Conservation (phyloP, 2,888 invertebrate species). For the Agrilus biguttatus region DNA sequence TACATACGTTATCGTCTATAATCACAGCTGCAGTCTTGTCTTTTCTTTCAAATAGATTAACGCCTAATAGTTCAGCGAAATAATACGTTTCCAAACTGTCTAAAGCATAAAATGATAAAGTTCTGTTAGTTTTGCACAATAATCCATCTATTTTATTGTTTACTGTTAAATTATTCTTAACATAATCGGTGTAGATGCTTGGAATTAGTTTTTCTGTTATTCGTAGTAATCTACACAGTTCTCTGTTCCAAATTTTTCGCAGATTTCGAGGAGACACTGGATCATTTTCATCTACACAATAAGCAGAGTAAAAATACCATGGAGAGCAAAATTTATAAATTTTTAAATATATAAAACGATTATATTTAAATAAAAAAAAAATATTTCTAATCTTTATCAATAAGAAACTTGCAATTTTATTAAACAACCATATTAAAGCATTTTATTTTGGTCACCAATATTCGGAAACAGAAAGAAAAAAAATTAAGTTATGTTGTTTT, state of each 20-base stretch:
- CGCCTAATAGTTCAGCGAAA: slow-evolving; percentile 61
- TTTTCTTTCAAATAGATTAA: slow-evolving; percentile 43
- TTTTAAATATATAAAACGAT: neutral
- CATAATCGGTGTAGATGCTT: slow-evolving; percentile 18
- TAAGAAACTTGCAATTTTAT: too few relatives aligned
- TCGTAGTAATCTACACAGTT: slow-evolving; percentile 19
- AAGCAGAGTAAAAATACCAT: neutral
- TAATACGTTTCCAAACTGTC: slow-evolving; percentile 58
- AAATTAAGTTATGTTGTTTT: too few relatives aligned
- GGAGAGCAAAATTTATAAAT: too few relatives aligned
- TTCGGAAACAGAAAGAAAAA: too few relatives aligned
- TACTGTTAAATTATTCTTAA: slow-evolving; percentile 17
- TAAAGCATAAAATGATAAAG: slow-evolving; percentile 51
- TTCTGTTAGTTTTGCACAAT: slow-evolving; percentile 41
- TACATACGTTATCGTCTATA: slow-evolving; percentile 49
- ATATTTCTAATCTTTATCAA: too few relatives aligned
- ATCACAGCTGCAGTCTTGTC: slow-evolving; percentile 56
- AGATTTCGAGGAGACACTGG: slow-evolving; percentile 39
- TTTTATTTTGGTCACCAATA: too few relatives aligned
- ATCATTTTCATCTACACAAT: slow-evolving; percentile 27
- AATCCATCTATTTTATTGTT: slow-evolving; percentile 34
- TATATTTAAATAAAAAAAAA: neutral
- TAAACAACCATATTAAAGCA: too few relatives aligned
- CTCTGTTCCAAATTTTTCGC: slow-evolving; percentile 12
- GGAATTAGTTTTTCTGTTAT: slow-evolving; percentile 9